phyloP scores from a whole-genome alignment of 1,140 invertebrate genomes.

The Euwallacea similis region DNA sequence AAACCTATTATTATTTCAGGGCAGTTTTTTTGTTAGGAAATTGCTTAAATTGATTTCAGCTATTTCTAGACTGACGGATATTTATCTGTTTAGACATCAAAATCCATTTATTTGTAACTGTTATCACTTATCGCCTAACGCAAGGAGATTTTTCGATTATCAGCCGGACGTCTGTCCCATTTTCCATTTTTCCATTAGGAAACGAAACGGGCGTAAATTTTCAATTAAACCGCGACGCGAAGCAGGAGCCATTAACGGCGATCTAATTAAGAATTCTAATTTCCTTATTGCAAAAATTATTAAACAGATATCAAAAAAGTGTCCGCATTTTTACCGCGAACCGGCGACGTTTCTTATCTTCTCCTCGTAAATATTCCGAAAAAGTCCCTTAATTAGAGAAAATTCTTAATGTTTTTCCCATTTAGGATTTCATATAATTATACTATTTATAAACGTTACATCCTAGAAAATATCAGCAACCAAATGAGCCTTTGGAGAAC shows the following conservation, averaged over 20 bases:
- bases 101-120: not conserved
- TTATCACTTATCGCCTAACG: not conserved
- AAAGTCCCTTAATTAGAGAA: slow-evolving; percentile 15
- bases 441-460: no score
- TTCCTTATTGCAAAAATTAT: slow-evolving; percentile 40
- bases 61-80: slow-evolving; percentile 16
- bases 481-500: no score
- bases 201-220: slow-evolving; percentile 38
- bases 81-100: slow-evolving; percentile 13
- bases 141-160: slow-evolving; percentile 33
- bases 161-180: slow-evolving; percentile 32
- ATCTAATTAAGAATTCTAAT: slow-evolving; percentile 40
- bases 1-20: slow-evolving; percentile 22
- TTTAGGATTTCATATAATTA: not conserved
- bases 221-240: slow-evolving; percentile 35
- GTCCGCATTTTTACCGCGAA: slow-evolving; percentile 32
- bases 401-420: slow-evolving; percentile 4
- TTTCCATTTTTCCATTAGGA: slow-evolving; percentile 39
- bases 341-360: slow-evolving; percentile 18
- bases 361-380: slow-evolving; percentile 28
- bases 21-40: slow-evolving; percentile 19
- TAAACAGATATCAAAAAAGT: slow-evolving; percentile 38
- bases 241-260: slow-evolving; percentile 34
- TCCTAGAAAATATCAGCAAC: no score
- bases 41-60: slow-evolving; percentile 24